A percentile compares a stretch with the other conserved stretches of the same genome.
Conservation (phyloP, 2,888 invertebrate species). For the Drosophila paramelanica region DNA sequence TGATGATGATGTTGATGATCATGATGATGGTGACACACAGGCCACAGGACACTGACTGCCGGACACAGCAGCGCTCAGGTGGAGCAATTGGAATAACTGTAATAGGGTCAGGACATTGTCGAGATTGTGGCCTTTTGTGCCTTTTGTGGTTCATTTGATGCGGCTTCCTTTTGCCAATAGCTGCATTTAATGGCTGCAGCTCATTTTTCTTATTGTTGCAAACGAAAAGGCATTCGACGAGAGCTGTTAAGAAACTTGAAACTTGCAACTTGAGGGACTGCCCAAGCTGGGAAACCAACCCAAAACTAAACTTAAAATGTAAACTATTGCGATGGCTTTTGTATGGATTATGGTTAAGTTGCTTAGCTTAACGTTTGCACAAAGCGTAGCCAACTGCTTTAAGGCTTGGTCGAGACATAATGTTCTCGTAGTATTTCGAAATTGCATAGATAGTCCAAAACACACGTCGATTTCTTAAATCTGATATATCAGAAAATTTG, state of each 20-base stretch:
- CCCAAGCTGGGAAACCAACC: background rate
- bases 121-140: conserved; percentile 16
- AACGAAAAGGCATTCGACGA: conserved; percentile 1
- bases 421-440: background rate
- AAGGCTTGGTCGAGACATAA: background rate
- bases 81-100: conserved; percentile 32
- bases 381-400: conserved; percentile 6
- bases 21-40: conserved; percentile 27
- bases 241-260: conserved; percentile 2
- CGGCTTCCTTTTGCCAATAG: conserved; percentile 27
- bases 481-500: too few relatives aligned
- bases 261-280: conserved; percentile 7
- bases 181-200: conserved; percentile 38
- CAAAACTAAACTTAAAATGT: background rate
- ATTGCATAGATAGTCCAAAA: too few relatives aligned
- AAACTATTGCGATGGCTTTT: conserved; percentile 21
- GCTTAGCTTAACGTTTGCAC: background rate
- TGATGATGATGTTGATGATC: conserved; percentile 25
- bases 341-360: conserved; percentile 27
- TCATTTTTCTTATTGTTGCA: conserved; percentile 25
- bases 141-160: conserved; percentile 33
- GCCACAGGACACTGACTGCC: conserved; percentile 1
- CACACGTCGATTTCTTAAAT: too few relatives aligned
- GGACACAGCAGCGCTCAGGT: conserved; percentile 13
- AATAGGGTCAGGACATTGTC: conserved; percentile 24